A percentile compares a stretch with the other conserved stretches of the same genome.
Evolutionary conservation across 2,797 vertebrate species (phyloP).

Genomic region (Petrocephalus sullivani): DNA sequence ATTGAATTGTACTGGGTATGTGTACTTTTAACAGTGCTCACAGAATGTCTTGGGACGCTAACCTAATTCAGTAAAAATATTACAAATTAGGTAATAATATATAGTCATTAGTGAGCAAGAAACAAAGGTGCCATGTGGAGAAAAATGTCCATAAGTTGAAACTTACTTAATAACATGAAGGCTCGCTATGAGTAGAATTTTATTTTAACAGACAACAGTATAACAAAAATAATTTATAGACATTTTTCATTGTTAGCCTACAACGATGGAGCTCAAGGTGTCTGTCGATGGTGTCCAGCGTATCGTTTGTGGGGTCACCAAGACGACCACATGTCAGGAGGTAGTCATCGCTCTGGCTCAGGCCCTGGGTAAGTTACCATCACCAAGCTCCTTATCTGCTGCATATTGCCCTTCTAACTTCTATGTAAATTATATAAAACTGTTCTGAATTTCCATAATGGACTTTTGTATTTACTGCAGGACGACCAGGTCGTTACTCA

Average conservation of each 20-base stretch:
- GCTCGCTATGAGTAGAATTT: neutral
- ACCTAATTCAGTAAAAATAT: neutral
- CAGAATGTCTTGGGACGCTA: neutral
- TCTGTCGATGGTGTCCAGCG: conserved; percentile 61
- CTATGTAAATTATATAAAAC: neutral
- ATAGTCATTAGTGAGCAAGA: neutral
- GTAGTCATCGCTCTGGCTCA: conserved; percentile 67
- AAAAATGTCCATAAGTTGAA: neutral
- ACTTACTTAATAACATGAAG: neutral
- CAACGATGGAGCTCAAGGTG: conserved; percentile 70
- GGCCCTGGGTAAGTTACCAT: conserved; percentile 55
- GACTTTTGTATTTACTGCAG: conserved; percentile 37
- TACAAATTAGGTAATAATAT: neutral
- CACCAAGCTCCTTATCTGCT: neutral
- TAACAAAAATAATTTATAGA: neutral
- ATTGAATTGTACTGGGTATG: neutral
- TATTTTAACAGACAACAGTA: too few species aligned
- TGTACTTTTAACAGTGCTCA: neutral
- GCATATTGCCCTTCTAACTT: neutral
- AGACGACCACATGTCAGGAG: conserved; percentile 69
- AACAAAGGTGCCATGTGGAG: neutral
- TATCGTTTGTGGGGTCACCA: conserved; percentile 66
- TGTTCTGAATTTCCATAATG: neutral
- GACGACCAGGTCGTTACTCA: conserved; percentile 66
- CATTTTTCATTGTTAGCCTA: neutral